Evolutionary conservation across 2,888 invertebrate species (phyloP).

Genomic region (Gymnosoma rotundatum): DNA sequence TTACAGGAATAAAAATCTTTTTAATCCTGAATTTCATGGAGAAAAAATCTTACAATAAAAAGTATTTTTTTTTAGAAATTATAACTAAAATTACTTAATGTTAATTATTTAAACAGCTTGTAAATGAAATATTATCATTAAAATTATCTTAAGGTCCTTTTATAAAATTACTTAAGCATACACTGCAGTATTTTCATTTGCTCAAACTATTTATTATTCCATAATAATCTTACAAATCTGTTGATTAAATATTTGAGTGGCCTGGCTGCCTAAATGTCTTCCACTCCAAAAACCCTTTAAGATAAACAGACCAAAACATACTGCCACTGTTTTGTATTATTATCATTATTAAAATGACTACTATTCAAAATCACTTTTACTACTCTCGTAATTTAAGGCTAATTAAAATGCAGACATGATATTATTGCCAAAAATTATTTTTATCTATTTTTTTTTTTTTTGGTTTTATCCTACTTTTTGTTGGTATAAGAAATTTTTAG

Average conservation of each 20-base stretch:
- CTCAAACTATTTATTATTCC: background rate
- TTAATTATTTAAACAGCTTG: background rate
- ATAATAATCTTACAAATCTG: background rate
- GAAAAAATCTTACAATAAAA: no score
- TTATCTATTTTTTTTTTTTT: background rate
- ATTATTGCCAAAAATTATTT: constrained; percentile 35
- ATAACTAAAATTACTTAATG: no score
- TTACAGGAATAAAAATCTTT: no score
- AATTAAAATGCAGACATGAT: constrained; percentile 61
- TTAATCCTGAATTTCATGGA: no score
- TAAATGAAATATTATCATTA: background rate
- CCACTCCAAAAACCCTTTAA: background rate
- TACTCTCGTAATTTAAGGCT: constrained; percentile 49
- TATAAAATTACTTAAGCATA: no score
- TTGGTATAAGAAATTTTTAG: constrained; percentile 5
- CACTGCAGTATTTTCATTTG: constrained; percentile 34
- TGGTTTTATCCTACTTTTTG: background rate
- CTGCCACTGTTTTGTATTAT: constrained; percentile 9
- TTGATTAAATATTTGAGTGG: constrained; percentile 2
- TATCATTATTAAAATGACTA: constrained; percentile 8
- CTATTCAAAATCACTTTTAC: constrained; percentile 50
- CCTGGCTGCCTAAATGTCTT: background rate
- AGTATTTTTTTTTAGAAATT: no score
- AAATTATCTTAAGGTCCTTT: background rate
- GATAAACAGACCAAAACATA: constrained; percentile 3